phyloP scores from a whole-genome alignment of 2,113 vertebrate genomes.

The Urocolius indicus region DNA sequence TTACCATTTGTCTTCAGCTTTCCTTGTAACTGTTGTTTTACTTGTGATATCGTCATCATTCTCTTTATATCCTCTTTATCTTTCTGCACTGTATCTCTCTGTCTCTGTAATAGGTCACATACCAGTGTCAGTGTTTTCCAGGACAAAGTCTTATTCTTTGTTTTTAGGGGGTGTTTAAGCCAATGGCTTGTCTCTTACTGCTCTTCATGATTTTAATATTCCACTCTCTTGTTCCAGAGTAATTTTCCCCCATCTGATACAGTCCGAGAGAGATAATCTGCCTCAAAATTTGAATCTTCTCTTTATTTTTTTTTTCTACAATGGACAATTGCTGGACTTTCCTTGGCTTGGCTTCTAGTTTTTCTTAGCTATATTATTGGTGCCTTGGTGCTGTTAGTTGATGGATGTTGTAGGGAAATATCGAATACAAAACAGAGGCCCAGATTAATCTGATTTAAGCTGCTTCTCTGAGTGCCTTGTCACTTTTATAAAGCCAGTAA shows the following conservation, averaged over 20 bases:
- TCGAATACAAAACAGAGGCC: neutral
- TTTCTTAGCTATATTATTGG: neutral
- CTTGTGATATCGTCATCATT: neutral
- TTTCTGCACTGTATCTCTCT: neutral
- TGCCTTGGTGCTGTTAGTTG: neutral
- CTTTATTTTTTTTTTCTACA: neutral
- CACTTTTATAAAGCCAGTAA: neutral
- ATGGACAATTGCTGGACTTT: neutral
- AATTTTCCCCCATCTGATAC: neutral
- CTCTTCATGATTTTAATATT: neutral
- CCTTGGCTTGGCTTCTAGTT: neutral
- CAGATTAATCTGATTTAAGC: neutral
- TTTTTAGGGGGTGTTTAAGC: slow-evolving; percentile 34
- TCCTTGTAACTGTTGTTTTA: slow-evolving; percentile 20
- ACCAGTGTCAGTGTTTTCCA: neutral
- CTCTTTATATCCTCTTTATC: neutral
- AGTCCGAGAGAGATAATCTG: neutral
- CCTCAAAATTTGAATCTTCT: neutral
- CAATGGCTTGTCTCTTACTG: slow-evolving; percentile 14
- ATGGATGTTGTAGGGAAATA: neutral
- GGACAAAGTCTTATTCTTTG: slow-evolving; percentile 13
- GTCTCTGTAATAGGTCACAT: neutral
- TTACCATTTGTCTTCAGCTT: slow-evolving; percentile 51
- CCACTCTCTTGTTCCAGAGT: neutral
- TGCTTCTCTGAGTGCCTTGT: neutral